Evolutionary conservation across 2,113 vertebrate genomes (phyloP), one percentile per base, ranked within the genome.

Genomic region (Pelobates fuscus): DNA sequence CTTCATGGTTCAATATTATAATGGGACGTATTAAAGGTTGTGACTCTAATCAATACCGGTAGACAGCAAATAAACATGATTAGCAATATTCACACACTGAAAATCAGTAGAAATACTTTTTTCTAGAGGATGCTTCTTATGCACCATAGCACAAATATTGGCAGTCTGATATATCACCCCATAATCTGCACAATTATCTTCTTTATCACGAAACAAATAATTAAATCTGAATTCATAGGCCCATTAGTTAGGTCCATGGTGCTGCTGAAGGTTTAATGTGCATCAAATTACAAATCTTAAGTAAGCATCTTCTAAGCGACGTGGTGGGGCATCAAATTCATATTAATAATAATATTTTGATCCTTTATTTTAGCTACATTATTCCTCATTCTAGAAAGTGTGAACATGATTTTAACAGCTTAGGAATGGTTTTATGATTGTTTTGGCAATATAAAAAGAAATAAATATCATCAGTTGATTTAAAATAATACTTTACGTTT

Each of bases 11-110:
- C 73, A 61, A 61, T 68, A 68, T 52, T 77, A 68, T 77, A 68
- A 77, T 77, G 65, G 65, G 57, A 60, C 61, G 64, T 61, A 61
- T 61, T 68, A 67, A 75, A 60, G 65, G 43, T 61, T 68, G 41
- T 60, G 73, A 77, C 55, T 46, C 25, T 29, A 46, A 77, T 77
- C 73, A 77, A 77, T 77, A 43, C 17, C 12, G 21, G 41, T 58
- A 61, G 65, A 61, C 73, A 68, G 65, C 65, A 77, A 67, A 67
- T 68, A 68, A 68, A 68, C 73, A 68, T 68, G 73, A 77, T 77
- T 68, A 68, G 73, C 57, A 26, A 66, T 32, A 54, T 77, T 52
- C 57, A 68, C 25, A 23, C 32, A 37, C 27, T 26, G 24, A 44
- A 37, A 67, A 52, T 25, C 15, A 2, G 25, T n/a, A 27, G 15